Percentiles rank a stretch among this genome's conserved stretches.
These are phyloP conservation scores for Argya squamiceps DNA, from an alignment of 2,797 vertebrate species.

Conservation along the genomic window DNA sequence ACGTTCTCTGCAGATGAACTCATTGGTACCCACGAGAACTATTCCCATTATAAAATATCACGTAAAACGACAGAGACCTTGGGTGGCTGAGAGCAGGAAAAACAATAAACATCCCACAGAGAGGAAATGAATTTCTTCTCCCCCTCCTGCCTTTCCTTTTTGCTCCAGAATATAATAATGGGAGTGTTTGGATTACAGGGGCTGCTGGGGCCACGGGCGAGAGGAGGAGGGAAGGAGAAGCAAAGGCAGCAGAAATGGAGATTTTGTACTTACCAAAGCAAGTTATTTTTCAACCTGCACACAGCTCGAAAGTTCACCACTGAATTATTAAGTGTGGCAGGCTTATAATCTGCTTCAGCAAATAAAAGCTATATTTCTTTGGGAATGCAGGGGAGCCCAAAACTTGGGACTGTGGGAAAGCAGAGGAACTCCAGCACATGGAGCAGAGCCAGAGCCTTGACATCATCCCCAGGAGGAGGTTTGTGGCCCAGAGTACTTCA, in stretches of 20 bases:
- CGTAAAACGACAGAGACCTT: not conserved
- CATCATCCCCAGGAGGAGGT: not conserved
- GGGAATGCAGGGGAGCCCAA: not conserved
- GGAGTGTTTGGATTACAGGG: slow-evolving; percentile 30
- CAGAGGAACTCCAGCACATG: not conserved
- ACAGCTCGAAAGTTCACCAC: slow-evolving; percentile 56
- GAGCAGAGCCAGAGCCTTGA: not conserved
- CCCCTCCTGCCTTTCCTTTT: not conserved
- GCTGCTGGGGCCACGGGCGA: not conserved
- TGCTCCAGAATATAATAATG: not conserved
- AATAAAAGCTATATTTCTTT: slow-evolving; percentile 4
- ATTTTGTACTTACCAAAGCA: slow-evolving; percentile 43
- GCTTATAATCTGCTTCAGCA: slow-evolving; percentile 13
- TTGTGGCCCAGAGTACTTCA: not conserved
- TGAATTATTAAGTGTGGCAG: slow-evolving; percentile 65
- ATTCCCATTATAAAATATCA: slow-evolving; percentile 38
- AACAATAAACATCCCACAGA: slow-evolving; percentile 52
- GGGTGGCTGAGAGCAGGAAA: slow-evolving; percentile 17
- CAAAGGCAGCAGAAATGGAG: slow-evolving; percentile 23
- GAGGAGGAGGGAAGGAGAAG: not conserved
- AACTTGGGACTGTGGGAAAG: not conserved
- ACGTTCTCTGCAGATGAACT: slow-evolving; percentile 11
- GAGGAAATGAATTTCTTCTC: slow-evolving; percentile 8
- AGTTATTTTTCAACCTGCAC: slow-evolving; percentile 44
- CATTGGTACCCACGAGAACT: slow-evolving; percentile 9